Conservation (phyloP, 2,797 vertebrate genomes). For the Paratrypauchen microcephalus region DNA sequence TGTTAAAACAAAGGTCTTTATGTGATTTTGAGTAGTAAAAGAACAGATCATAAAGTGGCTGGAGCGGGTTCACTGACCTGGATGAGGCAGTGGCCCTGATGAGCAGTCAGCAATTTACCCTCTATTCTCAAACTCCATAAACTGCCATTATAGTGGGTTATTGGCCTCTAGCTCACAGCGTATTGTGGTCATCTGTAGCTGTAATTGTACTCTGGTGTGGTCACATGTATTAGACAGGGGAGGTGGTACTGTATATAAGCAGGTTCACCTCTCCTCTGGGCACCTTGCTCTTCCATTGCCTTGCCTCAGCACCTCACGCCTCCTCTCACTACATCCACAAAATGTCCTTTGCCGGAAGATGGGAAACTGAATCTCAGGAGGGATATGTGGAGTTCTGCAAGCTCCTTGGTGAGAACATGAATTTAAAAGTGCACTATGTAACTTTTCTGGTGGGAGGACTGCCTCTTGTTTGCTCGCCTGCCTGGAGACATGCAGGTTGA, state of each 20-base stretch:
- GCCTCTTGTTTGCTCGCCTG: no score
- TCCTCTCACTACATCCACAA: constrained; percentile 40
- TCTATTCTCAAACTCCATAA: constrained; percentile 54
- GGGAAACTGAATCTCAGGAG: constrained; percentile 86
- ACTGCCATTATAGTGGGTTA: constrained; percentile 52
- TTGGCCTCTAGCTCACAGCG: constrained; percentile 41
- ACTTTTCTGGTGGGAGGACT: background rate
- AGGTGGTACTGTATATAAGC: constrained; percentile 64
- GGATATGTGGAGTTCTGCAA: constrained; percentile 91
- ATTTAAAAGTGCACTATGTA: background rate
- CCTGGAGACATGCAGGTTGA: no score
- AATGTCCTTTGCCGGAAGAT: constrained; percentile 91
- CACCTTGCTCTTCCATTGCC: constrained; percentile 58
- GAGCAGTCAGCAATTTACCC: constrained; percentile 64
- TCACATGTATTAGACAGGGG: constrained; percentile 52
- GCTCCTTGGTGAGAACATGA: constrained; percentile 79
- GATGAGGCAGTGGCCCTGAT: constrained; percentile 51
- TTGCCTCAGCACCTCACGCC: constrained; percentile 47
- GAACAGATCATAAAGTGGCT: constrained; percentile 45
- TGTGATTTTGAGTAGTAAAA: constrained; percentile 57
- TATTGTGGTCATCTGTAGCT: constrained; percentile 45
- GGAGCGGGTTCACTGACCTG: constrained; percentile 64
- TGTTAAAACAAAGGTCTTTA: constrained; percentile 41
- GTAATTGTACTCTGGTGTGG: constrained; percentile 55
- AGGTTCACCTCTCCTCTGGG: constrained; percentile 17